Conservation (phyloP, 64 coral and sea anemone species). For the Porites australiensis region DNA sequence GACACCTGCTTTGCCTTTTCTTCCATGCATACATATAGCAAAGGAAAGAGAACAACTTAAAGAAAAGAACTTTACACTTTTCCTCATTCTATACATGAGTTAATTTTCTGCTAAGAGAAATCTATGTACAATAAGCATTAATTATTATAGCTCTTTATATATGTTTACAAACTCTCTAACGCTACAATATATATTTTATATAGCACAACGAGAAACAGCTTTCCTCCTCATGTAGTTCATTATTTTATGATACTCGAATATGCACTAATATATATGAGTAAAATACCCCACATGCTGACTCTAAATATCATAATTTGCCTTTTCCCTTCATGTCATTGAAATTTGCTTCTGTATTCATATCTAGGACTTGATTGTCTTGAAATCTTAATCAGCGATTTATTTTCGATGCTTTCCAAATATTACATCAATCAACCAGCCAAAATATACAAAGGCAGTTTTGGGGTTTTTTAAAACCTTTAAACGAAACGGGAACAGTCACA, state of each 20-base stretch:
- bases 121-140: slow-evolving; percentile 7
- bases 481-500: neutral
- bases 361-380: too few relatives aligned
- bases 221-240: neutral
- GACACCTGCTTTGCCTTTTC: neutral
- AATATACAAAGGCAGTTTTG: neutral
- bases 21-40: neutral
- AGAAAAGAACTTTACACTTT: slow-evolving; percentile 14
- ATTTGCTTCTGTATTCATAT: too few relatives aligned
- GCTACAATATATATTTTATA: neutral
- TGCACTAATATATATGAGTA: too few relatives aligned
- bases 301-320: too few relatives aligned
- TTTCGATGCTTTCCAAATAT: neutral
- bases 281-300: too few relatives aligned
- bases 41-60: neutral
- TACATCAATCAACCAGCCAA: neutral
- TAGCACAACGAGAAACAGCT: neutral
- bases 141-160: slow-evolving; percentile 2
- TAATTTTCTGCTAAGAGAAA: neutral
- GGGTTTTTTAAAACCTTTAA: neutral
- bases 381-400: too few relatives aligned
- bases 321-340: too few relatives aligned
- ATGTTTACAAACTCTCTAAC: slow-evolving; percentile 5
- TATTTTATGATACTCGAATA: too few relatives aligned
- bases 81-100: neutral